These are phyloP conservation scores for Callyntrura guangdongensis DNA, from an alignment of 2,888 invertebrate species.

Conservation along the genomic window DNA sequence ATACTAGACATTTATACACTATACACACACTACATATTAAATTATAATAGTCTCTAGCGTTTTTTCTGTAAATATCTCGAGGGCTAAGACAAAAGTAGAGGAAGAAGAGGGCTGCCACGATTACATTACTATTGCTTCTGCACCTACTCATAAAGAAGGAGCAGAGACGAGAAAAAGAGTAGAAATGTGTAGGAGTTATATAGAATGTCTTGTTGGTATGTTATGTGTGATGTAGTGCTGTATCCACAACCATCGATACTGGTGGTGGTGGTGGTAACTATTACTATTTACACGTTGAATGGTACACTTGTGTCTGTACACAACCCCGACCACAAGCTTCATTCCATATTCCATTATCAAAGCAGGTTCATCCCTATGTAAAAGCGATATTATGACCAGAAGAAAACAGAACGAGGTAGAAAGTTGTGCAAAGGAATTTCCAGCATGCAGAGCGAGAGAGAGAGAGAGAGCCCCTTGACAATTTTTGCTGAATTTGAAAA, in stretches of 20 bases:
- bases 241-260: background rate
- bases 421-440: slow-evolving; percentile 26
- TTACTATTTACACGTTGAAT: slow-evolving; percentile 14
- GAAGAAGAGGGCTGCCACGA: slow-evolving; percentile 34
- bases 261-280: slow-evolving; percentile 8
- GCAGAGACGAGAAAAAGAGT: background rate
- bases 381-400: background rate
- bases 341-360: slow-evolving; percentile 51
- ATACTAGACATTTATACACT: background rate
- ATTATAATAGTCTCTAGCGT: slow-evolving; percentile 48
- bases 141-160: slow-evolving; percentile 29
- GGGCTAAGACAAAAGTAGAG: slow-evolving; percentile 60
- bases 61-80: slow-evolving; percentile 69
- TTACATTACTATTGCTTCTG: slow-evolving; percentile 5
- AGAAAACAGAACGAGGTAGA: slow-evolving; percentile 24
- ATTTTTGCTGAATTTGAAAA: slow-evolving; percentile 74
- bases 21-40: slow-evolving; percentile 5
- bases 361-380: slow-evolving; percentile 21
- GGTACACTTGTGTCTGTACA: slow-evolving; percentile 6
- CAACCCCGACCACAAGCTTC: slow-evolving; percentile 31
- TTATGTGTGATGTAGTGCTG: background rate
- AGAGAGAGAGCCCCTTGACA: slow-evolving; percentile 60
- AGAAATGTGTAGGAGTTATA: slow-evolving; percentile 41
- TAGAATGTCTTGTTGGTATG: background rate
- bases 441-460: background rate